phyloP scores from a whole-genome alignment of 2,888 invertebrate species.

The Liopterus haemorrhoidalis region DNA sequence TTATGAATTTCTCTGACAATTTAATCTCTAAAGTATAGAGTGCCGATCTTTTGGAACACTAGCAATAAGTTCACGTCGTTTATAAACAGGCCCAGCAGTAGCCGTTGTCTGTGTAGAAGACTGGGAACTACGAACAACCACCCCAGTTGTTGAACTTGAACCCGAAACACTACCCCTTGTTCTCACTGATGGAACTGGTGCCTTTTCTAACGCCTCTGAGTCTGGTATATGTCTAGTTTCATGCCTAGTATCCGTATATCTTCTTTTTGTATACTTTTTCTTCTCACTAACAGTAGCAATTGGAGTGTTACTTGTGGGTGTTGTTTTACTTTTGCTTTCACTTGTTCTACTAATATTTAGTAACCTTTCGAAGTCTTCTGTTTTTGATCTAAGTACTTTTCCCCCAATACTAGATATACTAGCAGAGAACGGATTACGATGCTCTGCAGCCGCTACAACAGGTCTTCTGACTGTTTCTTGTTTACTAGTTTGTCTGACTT shows the following conservation, averaged over 20 bases:
- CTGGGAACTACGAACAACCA: conserved; percentile 35
- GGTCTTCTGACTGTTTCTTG: conserved; percentile 23
- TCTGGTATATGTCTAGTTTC: conserved; percentile 54
- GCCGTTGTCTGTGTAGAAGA: conserved; percentile 27
- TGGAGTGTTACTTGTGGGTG: conserved; percentile 38
- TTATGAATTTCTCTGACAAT: no score
- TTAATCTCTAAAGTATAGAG: no score
- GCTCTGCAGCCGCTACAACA: conserved; percentile 27
- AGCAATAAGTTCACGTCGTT: conserved; percentile 73
- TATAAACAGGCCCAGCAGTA: conserved; percentile 58
- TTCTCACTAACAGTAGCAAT: conserved; percentile 45
- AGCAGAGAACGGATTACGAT: conserved; percentile 47
- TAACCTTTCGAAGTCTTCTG: conserved; percentile 62
- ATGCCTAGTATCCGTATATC: conserved; percentile 57
- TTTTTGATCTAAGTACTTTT: conserved; percentile 59
- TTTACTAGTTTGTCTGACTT: conserved; percentile 36
- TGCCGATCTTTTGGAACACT: conserved; percentile 53
- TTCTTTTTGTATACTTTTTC: conserved; percentile 55
- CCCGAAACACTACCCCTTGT: no score
- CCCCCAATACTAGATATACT: conserved; percentile 62
- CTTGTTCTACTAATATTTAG: conserved; percentile 48
- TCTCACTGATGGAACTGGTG: conserved; percentile 14
- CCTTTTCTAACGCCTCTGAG: conserved; percentile 42
- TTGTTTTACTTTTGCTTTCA: conserved; percentile 46
- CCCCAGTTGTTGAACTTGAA: conserved; percentile 24